Percentiles rank a stretch among this genome's conserved stretches.
phyloP scores from a whole-genome alignment of 2,113 vertebrate species.

The Sceloporus undulatus region DNA sequence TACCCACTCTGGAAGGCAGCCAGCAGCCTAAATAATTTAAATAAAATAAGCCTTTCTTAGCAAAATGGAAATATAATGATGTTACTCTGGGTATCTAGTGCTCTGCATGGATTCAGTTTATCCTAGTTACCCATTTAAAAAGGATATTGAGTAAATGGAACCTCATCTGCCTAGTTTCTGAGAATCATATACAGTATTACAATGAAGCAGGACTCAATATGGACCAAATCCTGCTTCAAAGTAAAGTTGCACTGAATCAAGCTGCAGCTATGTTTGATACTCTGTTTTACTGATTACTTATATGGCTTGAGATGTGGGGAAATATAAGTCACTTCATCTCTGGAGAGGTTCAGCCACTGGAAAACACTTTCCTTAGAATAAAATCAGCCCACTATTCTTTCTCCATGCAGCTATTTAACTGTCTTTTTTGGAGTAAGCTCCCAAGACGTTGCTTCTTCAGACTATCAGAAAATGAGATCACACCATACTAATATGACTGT shows the following conservation, averaged over 20 bases:
- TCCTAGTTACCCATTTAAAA: neutral
- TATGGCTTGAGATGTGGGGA: neutral
- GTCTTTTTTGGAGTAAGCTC: neutral
- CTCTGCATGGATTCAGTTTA: too few relatives aligned
- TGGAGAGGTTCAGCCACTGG: neutral
- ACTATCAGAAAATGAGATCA: neutral
- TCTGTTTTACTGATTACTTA: neutral
- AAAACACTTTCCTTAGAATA: neutral
- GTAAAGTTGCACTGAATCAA: neutral
- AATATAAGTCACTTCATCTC: neutral
- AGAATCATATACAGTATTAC: too few relatives aligned
- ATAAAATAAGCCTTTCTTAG: neutral
- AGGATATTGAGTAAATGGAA: neutral
- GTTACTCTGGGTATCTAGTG: too few relatives aligned
- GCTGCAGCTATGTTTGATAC: neutral
- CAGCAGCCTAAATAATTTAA: neutral
- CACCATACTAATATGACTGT: neutral
- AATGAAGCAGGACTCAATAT: neutral
- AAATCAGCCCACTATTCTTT: neutral
- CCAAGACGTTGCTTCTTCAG: neutral
- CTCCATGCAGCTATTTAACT: neutral
- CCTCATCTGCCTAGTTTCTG: neutral
- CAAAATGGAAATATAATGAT: too few relatives aligned
- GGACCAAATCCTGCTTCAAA: neutral
- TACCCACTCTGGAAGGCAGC: neutral